Base-by-base conservation (phyloP, 1,140 invertebrate species). In the Manduca sexta region DNA sequence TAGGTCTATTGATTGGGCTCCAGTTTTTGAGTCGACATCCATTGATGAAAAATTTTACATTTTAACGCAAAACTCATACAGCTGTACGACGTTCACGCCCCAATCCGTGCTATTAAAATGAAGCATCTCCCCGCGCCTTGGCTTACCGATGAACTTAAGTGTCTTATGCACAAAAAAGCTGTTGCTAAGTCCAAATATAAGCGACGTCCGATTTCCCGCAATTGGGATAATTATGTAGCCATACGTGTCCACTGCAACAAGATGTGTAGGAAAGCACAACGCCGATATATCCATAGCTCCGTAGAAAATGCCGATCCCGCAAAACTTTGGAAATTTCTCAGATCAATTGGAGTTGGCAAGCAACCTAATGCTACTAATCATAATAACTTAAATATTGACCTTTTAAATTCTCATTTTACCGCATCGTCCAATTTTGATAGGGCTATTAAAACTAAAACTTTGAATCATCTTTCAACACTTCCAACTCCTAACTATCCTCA, bases 251-350 rank as follows among this genome's bases (percentile, higher is more conserved):
- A 17, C 30, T 49, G 47, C 30, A 49, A 49, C 13, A 42, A 35
- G 30, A 30, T 56, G 49, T 21, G 52, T 15, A 59, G 52, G 16
- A 49, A 59, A 50, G 56, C 52, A 13, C 56, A 59, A 30, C 40
- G 52, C 6, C 60, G 48, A 10, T 41, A 53, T 33, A 53, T 63
- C 18, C 56, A 63, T 34, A 12, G 30, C 1, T 48, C 56, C 7
- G 47, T 64, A 13, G 35, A 50, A 26, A 56, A 51, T 42, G 42
- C 50, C 14, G 44, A 56, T n/a, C 53, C 50, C 1, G 52, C 43
- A 12, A 58, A 58, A 34, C 50, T 60, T 1, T 60, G 56, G 52
- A 46, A 38, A 15, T 56, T 56, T 44, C 47, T 64, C 2, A 53
- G 51, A 15, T 49, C 43, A 7, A 10, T 59, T 6, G 56, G 49